phyloP scores from a whole-genome alignment of 2,113 vertebrate genomes.

The Oceanites oceanicus region DNA sequence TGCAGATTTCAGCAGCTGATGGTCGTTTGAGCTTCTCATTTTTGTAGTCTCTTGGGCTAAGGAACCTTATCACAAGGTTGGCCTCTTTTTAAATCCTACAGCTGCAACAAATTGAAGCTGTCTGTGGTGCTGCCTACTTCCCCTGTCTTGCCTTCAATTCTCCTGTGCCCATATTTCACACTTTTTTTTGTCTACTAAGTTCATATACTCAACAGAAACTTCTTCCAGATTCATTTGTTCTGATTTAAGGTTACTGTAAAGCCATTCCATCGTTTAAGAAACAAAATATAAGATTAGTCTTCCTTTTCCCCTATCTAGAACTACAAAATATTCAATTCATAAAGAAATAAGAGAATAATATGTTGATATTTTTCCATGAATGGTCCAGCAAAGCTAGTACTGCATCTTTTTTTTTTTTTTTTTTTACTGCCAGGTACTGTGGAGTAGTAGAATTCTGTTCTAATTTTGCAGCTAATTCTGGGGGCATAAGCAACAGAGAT shows the following conservation, averaged over 20 bases:
- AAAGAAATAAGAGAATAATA: not conserved
- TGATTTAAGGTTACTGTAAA: not conserved
- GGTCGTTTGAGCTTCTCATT: conserved; percentile 16
- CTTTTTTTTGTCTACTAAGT: not conserved
- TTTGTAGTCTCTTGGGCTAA: conserved; percentile 9
- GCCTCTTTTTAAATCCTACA: not conserved
- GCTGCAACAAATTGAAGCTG: conserved; percentile 14
- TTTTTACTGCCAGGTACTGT: not conserved
- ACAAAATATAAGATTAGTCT: not conserved
- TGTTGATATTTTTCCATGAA: not conserved
- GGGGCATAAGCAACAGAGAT: not conserved
- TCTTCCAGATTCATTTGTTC: not conserved
- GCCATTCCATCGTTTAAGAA: not conserved
- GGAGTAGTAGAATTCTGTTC: not conserved
- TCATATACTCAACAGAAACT: not conserved
- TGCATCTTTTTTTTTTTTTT: not conserved
- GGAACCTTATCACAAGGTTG: conserved; percentile 37
- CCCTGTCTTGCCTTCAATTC: not conserved
- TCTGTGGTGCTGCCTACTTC: not conserved
- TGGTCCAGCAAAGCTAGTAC: not conserved
- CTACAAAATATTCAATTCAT: not conserved
- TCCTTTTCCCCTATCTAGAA: not conserved
- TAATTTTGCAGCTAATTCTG: not conserved
- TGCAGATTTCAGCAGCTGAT: conserved; percentile 52
- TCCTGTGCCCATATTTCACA: not conserved